Percentiles rank a stretch among this genome's conserved stretches.
Conservation (phyloP, 2,888 invertebrate species). For the Drosophila leonis region DNA sequence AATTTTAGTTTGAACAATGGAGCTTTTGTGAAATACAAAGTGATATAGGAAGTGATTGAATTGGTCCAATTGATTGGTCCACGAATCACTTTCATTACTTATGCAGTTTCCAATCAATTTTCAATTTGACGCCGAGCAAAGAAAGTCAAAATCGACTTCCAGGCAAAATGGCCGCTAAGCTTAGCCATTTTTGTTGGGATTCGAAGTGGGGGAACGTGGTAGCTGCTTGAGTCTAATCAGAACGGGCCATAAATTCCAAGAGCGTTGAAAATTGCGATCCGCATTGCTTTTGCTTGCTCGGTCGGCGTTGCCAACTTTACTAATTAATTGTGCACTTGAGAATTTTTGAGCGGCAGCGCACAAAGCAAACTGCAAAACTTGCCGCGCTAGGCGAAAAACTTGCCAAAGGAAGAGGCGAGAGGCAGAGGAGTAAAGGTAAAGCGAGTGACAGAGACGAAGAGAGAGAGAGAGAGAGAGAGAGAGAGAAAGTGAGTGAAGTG, state of each 20-base stretch:
- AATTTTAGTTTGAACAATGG: constrained; percentile 38
- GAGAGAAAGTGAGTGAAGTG: constrained; percentile 1
- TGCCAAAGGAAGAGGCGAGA: constrained; percentile 39
- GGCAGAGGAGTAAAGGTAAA: constrained; percentile 3
- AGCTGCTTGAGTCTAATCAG: constrained; percentile 60
- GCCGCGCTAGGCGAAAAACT: constrained; percentile 49
- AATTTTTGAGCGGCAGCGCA: constrained; percentile 69
- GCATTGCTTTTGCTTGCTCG: constrained; percentile 30
- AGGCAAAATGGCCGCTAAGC: constrained; percentile 41
- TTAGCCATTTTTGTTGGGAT: constrained; percentile 55
- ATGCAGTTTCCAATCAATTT: constrained; percentile 74
- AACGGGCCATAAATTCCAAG: constrained; percentile 65
- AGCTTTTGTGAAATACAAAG: constrained; percentile 24
- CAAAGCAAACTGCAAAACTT: constrained; percentile 72
- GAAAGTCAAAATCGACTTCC: constrained; percentile 3
- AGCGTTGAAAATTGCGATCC: constrained; percentile 33
- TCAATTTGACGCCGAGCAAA: constrained; percentile 51
- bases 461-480: background rate
- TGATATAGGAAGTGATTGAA: constrained; percentile 24
- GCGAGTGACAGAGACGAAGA: background rate
- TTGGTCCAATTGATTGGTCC: constrained; percentile 36
- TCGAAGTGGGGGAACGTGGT: constrained; percentile 19
- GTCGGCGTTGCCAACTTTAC: constrained; percentile 65
- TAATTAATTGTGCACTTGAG: constrained; percentile 80
- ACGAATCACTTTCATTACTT: constrained; percentile 64